Conservation (phyloP, 2,797 vertebrate species). For the Acridotheres tristis region DNA sequence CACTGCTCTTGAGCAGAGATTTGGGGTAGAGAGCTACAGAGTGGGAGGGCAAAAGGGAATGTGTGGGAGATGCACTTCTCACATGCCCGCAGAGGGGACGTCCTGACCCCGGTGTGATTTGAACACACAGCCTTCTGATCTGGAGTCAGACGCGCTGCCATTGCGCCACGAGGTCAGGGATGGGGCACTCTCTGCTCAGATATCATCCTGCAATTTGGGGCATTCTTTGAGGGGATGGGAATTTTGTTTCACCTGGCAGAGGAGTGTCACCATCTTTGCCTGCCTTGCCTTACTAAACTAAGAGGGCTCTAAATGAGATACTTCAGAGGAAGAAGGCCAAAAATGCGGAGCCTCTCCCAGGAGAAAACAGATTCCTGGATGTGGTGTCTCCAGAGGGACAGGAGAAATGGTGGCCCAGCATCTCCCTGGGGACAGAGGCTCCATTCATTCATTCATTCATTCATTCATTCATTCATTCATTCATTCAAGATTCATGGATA, state of each 20-base stretch:
- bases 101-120: constrained; percentile 61
- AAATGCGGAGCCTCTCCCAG: neutral
- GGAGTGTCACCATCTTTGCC: too few relatives aligned
- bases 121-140: constrained; percentile 71
- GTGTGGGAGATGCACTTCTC: rapidly evolving
- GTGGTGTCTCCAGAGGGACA: neutral
- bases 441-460: too few relatives aligned
- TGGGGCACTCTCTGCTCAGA: rapidly evolving
- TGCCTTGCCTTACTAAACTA: neutral
- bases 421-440: rapidly evolving
- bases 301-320: neutral
- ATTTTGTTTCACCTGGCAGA: rapidly evolving
- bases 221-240: neutral
- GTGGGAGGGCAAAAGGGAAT: neutral
- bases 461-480: neutral
- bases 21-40: neutral
- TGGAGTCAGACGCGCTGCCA: constrained; percentile 66
- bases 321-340: neutral
- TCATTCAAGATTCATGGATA: neutral
- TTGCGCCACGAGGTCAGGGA: constrained; percentile 48
- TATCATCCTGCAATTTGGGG: rapidly evolving
- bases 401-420: neutral
- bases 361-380: neutral
- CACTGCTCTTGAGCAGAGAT: neutral
- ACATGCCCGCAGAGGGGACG: rapidly evolving